phyloP scores from a whole-genome alignment of 2,113 vertebrate species.

The Leptobrachium ailaonicum region DNA sequence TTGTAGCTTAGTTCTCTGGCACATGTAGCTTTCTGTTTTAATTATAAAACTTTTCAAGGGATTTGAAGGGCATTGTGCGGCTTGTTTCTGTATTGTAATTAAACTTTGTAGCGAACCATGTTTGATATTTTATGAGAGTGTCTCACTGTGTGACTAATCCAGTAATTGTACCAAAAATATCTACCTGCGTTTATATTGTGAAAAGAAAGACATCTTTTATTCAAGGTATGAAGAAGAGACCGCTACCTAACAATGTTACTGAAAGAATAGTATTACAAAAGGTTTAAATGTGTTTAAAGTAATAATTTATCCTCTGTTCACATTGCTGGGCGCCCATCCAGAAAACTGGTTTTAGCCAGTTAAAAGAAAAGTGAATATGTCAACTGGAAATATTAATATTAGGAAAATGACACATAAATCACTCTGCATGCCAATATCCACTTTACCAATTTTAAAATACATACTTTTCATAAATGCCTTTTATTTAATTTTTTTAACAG shows the following conservation, averaged over 20 bases:
- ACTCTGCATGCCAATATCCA: too few species aligned
- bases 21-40: background rate
- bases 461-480: too few species aligned
- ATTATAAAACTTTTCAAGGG: background rate
- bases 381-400: background rate
- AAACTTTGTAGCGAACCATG: background rate
- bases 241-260: constrained; percentile 19
- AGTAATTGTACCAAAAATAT: constrained; percentile 18
- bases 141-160: constrained; percentile 23
- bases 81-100: background rate
- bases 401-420: too few species aligned
- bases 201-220: constrained; percentile 15
- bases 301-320: constrained; percentile 26
- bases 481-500: too few species aligned
- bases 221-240: constrained; percentile 13
- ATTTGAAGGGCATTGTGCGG: background rate
- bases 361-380: constrained; percentile 16
- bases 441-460: too few species aligned
- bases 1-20: too few species aligned
- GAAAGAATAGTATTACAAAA: constrained; percentile 32
- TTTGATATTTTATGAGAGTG: constrained; percentile 16
- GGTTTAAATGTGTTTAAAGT: constrained; percentile 35
- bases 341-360: constrained; percentile 9
- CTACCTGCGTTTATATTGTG: constrained; percentile 2
- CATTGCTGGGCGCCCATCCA: constrained; percentile 18